Conservation (phyloP, 1,140 invertebrate genomes). For the Drosophila oshimai region DNA sequence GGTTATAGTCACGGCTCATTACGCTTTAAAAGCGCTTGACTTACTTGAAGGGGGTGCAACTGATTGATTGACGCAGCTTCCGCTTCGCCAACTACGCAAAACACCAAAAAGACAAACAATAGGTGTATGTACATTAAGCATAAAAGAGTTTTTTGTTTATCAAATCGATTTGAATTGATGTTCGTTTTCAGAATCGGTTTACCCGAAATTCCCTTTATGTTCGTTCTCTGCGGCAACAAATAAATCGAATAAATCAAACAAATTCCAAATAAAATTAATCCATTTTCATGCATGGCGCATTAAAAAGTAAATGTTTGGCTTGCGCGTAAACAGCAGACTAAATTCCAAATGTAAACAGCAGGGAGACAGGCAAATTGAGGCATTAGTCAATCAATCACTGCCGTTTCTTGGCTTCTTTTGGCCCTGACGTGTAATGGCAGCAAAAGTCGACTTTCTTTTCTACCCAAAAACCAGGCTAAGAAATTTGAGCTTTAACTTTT, state of each 20-base stretch:
- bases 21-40: conserved; percentile 28
- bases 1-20: conserved; percentile 54
- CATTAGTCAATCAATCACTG: conserved; percentile 46
- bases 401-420: neutral
- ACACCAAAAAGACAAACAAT: conserved; percentile 31
- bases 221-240: conserved; percentile 10
- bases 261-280: conserved; percentile 65
- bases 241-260: conserved; percentile 68
- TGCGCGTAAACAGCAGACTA: conserved; percentile 48
- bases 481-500: conserved; percentile 43
- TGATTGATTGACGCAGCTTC: conserved; percentile 31
- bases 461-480: conserved; percentile 27
- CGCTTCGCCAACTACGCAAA: conserved; percentile 41
- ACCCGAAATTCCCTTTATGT: conserved; percentile 24
- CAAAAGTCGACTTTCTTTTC: conserved; percentile 9
- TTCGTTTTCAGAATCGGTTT: conserved; percentile 12
- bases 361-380: conserved; percentile 40
- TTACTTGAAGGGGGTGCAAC: neutral
- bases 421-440: conserved; percentile 16
- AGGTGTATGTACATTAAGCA: conserved; percentile 6
- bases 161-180: conserved; percentile 37
- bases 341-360: conserved; percentile 57
- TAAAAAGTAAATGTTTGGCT: conserved; percentile 53
- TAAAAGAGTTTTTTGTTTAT: conserved; percentile 60
- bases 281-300: conserved; percentile 54